phyloP scores from a whole-genome alignment of 2,113 vertebrate genomes.

The Acrocephalus arundinaceus region DNA sequence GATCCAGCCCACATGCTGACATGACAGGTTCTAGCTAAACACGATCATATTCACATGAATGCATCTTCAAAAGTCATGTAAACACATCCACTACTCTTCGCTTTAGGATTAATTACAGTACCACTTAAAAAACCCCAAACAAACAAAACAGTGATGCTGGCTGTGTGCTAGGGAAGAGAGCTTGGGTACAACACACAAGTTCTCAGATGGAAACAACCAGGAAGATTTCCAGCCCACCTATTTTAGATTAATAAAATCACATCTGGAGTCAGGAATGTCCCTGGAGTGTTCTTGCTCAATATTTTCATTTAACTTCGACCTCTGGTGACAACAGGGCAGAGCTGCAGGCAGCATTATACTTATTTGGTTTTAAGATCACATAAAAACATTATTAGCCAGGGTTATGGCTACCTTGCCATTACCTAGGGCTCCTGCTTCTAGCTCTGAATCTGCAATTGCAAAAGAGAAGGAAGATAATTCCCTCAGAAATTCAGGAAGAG shows the following conservation, averaged over 20 bases:
- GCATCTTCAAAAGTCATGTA: not conserved
- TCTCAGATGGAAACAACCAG: not conserved
- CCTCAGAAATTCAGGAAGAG: not conserved
- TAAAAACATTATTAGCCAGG: not conserved
- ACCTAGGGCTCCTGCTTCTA: not conserved
- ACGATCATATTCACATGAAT: rapidly evolving
- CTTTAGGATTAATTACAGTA: not conserved
- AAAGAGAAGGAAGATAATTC: not conserved
- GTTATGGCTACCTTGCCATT: not conserved
- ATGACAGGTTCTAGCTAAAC: not conserved
- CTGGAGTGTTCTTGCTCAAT: not conserved
- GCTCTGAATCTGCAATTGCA: not conserved
- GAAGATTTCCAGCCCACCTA: not conserved
- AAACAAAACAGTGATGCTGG: not conserved
- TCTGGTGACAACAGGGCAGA: not conserved
- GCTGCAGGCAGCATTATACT: not conserved
- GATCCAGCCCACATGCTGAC: not conserved
- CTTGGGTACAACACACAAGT: not conserved
- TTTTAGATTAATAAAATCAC: not conserved
- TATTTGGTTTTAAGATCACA: not conserved
- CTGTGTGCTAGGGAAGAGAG: not conserved
- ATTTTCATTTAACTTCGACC: not conserved
- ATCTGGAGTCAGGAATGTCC: not conserved
- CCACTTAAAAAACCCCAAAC: not conserved
- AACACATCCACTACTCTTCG: not conserved